These are phyloP conservation scores for Salvelinus alpinus DNA, from an alignment of 2,113 vertebrate genomes.

Conservation along the genomic window DNA sequence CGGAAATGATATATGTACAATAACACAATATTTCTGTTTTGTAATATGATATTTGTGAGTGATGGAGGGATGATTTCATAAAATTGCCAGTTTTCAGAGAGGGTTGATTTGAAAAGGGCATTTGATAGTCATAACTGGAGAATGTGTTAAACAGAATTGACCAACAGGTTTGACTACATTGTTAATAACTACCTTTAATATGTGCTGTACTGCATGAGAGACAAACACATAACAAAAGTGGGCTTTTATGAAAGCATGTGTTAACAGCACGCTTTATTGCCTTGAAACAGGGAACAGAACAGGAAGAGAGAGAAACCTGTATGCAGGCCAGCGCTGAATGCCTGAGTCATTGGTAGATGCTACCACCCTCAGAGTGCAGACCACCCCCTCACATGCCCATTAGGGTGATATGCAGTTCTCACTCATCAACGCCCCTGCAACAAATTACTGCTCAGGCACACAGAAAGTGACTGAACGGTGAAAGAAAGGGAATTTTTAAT, in stretches of 20 bases:
- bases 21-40: too few species aligned
- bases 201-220: not conserved
- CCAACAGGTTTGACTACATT: too few species aligned
- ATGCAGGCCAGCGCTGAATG: not conserved
- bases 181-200: too few species aligned
- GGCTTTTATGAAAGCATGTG: too few species aligned
- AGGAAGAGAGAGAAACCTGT: not conserved
- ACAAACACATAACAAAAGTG: too few species aligned
- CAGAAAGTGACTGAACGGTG: conserved; percentile 31
- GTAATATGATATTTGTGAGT: too few species aligned
- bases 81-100: too few species aligned
- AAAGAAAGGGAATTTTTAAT: conserved; percentile 51
- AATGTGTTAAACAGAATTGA: not conserved
- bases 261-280: conserved; percentile 20
- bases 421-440: conserved; percentile 52
- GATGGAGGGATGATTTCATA: too few species aligned
- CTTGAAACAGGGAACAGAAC: not conserved
- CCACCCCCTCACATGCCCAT: conserved; percentile 57
- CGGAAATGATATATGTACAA: too few species aligned
- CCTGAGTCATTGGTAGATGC: not conserved
- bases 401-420: conserved; percentile 36
- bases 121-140: too few species aligned
- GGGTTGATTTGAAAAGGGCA: not conserved
- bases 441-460: conserved; percentile 43
- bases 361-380: conserved; percentile 35